Conservation (phyloP, 2,797 vertebrate species). For the Sebastes miniatus region DNA sequence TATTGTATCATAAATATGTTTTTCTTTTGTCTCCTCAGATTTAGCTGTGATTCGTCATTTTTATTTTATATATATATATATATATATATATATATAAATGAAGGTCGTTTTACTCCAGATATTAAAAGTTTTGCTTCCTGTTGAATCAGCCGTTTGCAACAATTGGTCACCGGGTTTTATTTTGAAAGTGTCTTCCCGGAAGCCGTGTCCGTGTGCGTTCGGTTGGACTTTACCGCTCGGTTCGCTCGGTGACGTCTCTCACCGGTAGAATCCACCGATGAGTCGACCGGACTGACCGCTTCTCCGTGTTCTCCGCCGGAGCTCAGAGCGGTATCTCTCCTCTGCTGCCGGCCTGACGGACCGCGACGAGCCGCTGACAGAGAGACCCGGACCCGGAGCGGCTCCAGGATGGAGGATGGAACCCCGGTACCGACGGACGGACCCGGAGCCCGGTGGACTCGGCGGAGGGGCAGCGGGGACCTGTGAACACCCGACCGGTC, state of each 20-base stretch:
- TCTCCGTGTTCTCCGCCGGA: neutral
- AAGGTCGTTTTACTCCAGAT: no score
- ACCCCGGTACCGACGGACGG: conserved; percentile 64
- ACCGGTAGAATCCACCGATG: conserved; percentile 38
- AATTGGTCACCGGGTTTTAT: neutral
- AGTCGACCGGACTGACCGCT: conserved; percentile 15
- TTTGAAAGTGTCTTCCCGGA: conserved; percentile 25
- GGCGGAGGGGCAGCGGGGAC: conserved; percentile 22
- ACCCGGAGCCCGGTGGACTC: conserved; percentile 43
- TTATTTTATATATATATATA: no score
- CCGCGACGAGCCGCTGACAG: conserved; percentile 18
- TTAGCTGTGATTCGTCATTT: no score
- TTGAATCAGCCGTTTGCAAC: no score
- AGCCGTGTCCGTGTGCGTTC: neutral
- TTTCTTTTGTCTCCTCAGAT: no score
- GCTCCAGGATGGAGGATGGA: conserved; percentile 35
- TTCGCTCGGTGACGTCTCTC: conserved; percentile 45
- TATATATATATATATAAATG: no score
- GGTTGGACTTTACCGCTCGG: neutral
- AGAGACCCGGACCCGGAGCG: conserved; percentile 48
- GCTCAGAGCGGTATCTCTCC: conserved; percentile 6
- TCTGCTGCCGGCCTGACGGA: conserved; percentile 6
- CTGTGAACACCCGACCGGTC: neutral
- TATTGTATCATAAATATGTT: no score
- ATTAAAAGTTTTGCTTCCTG: no score